Conservation (phyloP, 2,797 vertebrate species). For the Astyanax mexicanus region DNA sequence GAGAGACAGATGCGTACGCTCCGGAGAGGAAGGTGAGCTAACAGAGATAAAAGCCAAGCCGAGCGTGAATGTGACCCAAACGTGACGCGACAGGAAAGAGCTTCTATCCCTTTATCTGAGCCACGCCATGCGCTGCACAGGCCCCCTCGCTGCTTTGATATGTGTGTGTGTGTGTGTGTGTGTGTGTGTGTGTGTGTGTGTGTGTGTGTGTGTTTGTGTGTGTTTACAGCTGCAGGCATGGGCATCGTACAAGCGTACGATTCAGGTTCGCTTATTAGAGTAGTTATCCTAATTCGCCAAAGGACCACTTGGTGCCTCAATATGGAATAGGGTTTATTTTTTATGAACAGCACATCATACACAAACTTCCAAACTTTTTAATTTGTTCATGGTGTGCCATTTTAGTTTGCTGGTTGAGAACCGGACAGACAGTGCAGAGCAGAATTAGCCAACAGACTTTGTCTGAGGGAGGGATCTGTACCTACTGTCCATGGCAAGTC, state of each 20-base stretch:
- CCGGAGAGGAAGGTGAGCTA: conserved; percentile 48
- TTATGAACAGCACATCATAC: conserved; percentile 34
- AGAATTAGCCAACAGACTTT: too few species aligned
- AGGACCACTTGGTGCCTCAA: conserved; percentile 7
- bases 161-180: conserved; percentile 36
- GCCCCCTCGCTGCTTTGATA: conserved; percentile 33
- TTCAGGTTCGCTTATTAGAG: conserved; percentile 48
- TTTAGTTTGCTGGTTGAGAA: too few species aligned
- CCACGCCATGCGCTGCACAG: conserved; percentile 44
- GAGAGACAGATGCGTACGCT: conserved; percentile 36
- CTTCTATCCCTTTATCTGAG: conserved; percentile 56
- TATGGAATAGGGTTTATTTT: conserved; percentile 56
- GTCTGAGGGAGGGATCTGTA: too few species aligned
- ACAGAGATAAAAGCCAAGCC: conserved; percentile 52
- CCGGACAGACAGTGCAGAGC: too few species aligned
- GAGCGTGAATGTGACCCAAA: conserved; percentile 58
- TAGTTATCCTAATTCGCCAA: conserved; percentile 47
- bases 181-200: conserved; percentile 38
- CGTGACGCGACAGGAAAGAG: conserved; percentile 50
- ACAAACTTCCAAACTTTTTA: too few species aligned
- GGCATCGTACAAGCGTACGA: conserved; percentile 54
- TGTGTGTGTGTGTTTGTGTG: conserved; percentile 26
- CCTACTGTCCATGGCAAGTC: too few species aligned
- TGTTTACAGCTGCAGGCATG: conserved; percentile 42
- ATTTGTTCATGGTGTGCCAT: too few species aligned